Base-by-base conservation (phyloP, 2,113 vertebrate genomes). In the Electrona antarctica region DNA sequence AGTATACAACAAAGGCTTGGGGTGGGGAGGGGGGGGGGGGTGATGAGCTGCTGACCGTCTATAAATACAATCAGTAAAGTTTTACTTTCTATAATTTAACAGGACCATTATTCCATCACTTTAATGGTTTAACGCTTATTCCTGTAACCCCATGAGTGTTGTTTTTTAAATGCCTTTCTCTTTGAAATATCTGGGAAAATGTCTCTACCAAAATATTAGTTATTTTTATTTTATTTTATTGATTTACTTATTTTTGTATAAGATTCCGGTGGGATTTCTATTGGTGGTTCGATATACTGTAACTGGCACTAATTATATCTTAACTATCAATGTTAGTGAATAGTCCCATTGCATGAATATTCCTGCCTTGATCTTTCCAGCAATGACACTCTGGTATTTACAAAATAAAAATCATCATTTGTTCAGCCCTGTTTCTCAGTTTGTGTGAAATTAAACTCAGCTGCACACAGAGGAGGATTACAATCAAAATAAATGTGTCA, bases 321-420 rank as follows among this genome's bases (percentile, higher is more conserved):
- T n/a, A 55, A 50, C 8, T 68, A 10, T 59, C 46, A n/a, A n/a
- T 10, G 15, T 54, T 51, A 21, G 21, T 73, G 6, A 7, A 52
- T 13, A 50, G 28, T 71, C 49, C 65, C 1, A 57, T 71, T 46
- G 49, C 8, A 60, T 72, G 7, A 69, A 76, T 58, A 73, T 65
- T 1, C 41, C 47, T 49, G 33, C 14, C 49, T 78, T 70, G 71
- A 74, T 72, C 64, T 68, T 6, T 69, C 8, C 47, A 51, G 21
- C 13, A 47, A 41, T 7, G 28, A 29, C 13, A 29, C 8, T 15
- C 13, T 33, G 46, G 7, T 28, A 50, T 68, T 62, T 13, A 63
- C 51, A 57, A 21, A 59, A 50, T 14, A 3, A 13, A 14, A 61
- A 7, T 14, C n/a, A 9, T 14, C 8, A 12, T 47, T 14, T 41